Evolutionary conservation across 2,888 invertebrate species (phyloP).

Genomic region (Clanis bilineata): DNA sequence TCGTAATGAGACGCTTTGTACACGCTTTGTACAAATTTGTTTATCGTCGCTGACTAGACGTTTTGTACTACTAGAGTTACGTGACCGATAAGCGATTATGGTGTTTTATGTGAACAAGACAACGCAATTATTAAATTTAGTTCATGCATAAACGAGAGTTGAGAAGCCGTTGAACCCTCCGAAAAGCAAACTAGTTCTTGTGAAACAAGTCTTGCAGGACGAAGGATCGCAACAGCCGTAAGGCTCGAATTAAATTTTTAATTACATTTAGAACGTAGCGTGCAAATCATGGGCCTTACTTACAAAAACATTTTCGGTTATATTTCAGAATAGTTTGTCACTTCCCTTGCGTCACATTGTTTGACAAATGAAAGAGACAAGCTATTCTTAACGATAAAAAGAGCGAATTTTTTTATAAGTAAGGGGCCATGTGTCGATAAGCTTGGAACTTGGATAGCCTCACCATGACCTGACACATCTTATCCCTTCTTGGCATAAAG

Average conservation of each 20-base stretch:
- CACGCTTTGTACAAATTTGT: conserved; percentile 30
- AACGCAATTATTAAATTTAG: conserved; percentile 22
- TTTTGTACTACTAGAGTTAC: conserved; percentile 20
- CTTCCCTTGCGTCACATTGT: too few relatives aligned
- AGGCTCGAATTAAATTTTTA: conserved; percentile 2
- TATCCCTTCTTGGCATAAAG: too few relatives aligned
- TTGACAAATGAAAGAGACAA: too few relatives aligned
- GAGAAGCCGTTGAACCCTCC: conserved; percentile 64
- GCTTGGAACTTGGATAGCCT: too few relatives aligned
- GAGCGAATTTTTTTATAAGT: too few relatives aligned
- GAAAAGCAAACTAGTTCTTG: conserved; percentile 69
- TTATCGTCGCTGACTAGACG: conserved; percentile 37
- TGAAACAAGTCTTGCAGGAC: conserved; percentile 50
- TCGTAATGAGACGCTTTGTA: conserved; percentile 27
- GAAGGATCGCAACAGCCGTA: conserved; percentile 30
- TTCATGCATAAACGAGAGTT: conserved; percentile 29
- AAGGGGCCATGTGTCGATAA: too few relatives aligned
- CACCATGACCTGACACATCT: too few relatives aligned
- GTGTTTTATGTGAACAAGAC: conserved; percentile 25
- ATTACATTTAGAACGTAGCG: conserved; percentile 6
- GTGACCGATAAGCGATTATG: conserved; percentile 39
- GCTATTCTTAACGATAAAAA: too few relatives aligned
- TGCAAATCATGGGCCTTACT: not conserved
- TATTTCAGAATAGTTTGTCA: too few relatives aligned
- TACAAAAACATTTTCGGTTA: too few relatives aligned